A percentile compares a stretch with the other conserved stretches of the same genome.
Conservation (phyloP, 1,140 invertebrate species). For the Drosophila micromelanica region DNA sequence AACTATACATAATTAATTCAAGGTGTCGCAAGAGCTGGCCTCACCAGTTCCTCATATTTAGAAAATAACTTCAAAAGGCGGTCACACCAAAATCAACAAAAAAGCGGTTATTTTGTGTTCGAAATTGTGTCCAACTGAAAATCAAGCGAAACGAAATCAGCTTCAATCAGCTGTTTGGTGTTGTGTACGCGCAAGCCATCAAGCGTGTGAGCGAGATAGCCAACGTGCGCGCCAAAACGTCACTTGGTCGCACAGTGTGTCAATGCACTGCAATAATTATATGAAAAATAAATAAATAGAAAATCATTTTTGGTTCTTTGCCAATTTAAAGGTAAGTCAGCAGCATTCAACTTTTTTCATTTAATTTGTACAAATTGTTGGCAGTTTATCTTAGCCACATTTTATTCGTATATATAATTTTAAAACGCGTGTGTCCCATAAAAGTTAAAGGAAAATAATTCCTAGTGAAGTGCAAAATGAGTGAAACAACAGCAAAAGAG, state of each 20-base stretch:
- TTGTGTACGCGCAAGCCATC: slow-evolving; percentile 28
- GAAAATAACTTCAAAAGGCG: slow-evolving; percentile 35
- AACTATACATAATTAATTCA: slow-evolving; percentile 60
- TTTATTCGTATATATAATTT: slow-evolving; percentile 49
- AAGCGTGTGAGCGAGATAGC: slow-evolving; percentile 50
- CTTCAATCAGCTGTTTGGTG: slow-evolving; percentile 65
- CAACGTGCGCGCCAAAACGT: slow-evolving; percentile 61
- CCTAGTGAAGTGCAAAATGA: slow-evolving; percentile 54
- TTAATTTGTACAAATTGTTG: slow-evolving; percentile 17
- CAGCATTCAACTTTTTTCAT: slow-evolving; percentile 25
- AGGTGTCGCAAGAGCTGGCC: slow-evolving; percentile 15
- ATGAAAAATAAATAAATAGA: slow-evolving; percentile 12
- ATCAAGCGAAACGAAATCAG: slow-evolving; percentile 38
- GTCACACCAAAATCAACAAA: slow-evolving; percentile 37
- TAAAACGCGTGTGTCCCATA: slow-evolving; percentile 63
- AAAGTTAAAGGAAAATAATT: slow-evolving; percentile 21
- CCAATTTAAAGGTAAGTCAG: slow-evolving; percentile 57
- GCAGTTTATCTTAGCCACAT: slow-evolving; percentile 17
- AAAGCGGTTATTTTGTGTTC: slow-evolving; percentile 54
- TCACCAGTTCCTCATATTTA: slow-evolving; percentile 59
- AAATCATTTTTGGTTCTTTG: slow-evolving; percentile 15
- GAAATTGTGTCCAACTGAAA: slow-evolving; percentile 38
- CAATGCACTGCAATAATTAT: slow-evolving; percentile 3
- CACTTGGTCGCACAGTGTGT: slow-evolving; percentile 45
- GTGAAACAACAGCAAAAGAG: slow-evolving; percentile 36